Conservation (phyloP, 1,140 invertebrate genomes). For the Drosophila arawakana region DNA sequence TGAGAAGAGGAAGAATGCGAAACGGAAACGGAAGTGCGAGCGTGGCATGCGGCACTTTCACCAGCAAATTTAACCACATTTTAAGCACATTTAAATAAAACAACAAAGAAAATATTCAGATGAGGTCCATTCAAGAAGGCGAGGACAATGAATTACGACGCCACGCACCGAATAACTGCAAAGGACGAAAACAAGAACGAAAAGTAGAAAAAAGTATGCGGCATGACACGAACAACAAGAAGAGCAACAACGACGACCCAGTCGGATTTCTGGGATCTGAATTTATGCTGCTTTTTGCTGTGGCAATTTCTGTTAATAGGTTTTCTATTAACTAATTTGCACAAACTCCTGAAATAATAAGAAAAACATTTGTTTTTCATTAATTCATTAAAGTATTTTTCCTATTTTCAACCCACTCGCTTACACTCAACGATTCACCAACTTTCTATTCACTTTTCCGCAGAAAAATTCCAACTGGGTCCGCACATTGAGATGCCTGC, state of each 20-base stretch:
- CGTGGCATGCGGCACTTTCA: conserved; percentile 41
- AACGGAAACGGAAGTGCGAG: conserved; percentile 41
- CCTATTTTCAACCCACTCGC: no score
- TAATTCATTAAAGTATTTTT: no score
- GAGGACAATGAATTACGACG: conserved; percentile 59
- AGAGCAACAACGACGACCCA: conserved; percentile 26
- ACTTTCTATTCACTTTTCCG: no score
- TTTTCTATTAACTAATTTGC: no score
- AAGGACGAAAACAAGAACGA: conserved; percentile 30
- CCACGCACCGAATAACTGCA: conserved; percentile 48
- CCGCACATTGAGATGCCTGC: conserved; percentile 50
- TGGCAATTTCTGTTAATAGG: no score
- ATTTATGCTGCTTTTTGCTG: no score
- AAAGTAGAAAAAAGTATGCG: conserved; percentile 17
- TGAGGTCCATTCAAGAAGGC: conserved; percentile 14
- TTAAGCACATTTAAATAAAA: conserved; percentile 68
- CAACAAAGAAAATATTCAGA: conserved; percentile 53
- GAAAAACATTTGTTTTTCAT: no score
- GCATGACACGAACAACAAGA: conserved; percentile 32
- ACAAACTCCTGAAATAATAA: no score
- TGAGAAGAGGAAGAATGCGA: not conserved
- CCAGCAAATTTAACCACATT: conserved; percentile 58
- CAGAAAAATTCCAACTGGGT: no score
- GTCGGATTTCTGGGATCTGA: no score
- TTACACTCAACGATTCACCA: no score